Conservation (phyloP, 2,888 invertebrate genomes). For the Drosophila cyrtoloma region DNA sequence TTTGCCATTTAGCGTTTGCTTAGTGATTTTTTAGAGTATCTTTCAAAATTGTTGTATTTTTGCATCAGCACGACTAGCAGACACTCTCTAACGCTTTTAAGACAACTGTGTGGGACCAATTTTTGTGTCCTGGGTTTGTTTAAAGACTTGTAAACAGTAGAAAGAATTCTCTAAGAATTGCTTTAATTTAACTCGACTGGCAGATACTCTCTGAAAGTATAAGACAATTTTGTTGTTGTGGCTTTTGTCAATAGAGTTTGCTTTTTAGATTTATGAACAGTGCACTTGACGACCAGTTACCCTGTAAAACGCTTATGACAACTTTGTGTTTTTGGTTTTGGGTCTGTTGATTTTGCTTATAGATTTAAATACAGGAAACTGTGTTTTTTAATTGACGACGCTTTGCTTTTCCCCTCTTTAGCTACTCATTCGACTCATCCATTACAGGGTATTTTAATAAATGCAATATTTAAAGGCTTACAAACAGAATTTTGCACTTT, state of each 20-base stretch:
- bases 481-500: slow-evolving; percentile 26
- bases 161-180: too few relatives aligned
- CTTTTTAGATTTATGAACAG: fast-evolving
- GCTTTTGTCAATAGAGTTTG: background rate
- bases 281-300: background rate
- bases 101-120: background rate
- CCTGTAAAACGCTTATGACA: background rate
- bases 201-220: too few relatives aligned
- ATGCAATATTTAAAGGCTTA: slow-evolving; percentile 17
- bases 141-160: too few relatives aligned
- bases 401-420: background rate
- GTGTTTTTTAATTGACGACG: background rate
- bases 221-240: background rate
- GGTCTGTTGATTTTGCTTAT: too few relatives aligned
- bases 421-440: background rate
- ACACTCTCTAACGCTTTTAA: background rate
- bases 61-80: background rate
- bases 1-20: background rate
- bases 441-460: slow-evolving; percentile 19
- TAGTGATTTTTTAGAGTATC: background rate
- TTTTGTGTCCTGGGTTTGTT: too few relatives aligned
- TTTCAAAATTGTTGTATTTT: background rate
- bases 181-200: too few relatives aligned
- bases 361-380: too few relatives aligned
- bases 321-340: background rate